Percentiles rank a stretch among this genome's conserved stretches.
Conservation (phyloP, 1,140 invertebrate species). For the Hestina assimilis region DNA sequence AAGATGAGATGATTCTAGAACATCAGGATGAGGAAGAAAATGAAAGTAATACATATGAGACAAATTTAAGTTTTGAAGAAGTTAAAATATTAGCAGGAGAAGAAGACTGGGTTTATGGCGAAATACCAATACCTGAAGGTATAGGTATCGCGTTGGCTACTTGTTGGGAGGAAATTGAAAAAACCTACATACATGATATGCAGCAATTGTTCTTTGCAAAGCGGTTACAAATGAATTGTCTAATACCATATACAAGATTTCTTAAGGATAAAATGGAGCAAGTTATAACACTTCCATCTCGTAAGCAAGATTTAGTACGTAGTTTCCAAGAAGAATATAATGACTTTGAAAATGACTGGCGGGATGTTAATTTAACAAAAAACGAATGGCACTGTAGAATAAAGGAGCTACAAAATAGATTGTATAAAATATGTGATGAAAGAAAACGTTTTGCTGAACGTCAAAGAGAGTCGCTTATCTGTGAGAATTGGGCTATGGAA, state of each 20-base stretch:
- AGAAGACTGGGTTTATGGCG: conserved; percentile 75
- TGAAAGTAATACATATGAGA: conserved; percentile 26
- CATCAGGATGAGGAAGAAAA: conserved; percentile 39
- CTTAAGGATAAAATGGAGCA: conserved; percentile 75
- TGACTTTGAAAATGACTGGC: conserved; percentile 77
- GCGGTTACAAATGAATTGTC: conserved; percentile 69
- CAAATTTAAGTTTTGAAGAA: conserved; percentile 38
- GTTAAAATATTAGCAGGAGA: conserved; percentile 72
- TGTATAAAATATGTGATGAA: conserved; percentile 77
- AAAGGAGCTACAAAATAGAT: conserved; percentile 55
- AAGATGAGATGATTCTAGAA: conserved; percentile 33
- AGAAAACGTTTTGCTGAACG: conserved; percentile 75
- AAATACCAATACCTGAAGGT: conserved; percentile 59
- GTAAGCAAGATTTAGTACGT: conserved; percentile 76
- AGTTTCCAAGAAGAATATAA: conserved; percentile 80
- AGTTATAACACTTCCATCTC: conserved; percentile 76
- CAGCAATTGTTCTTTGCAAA: conserved; percentile 78
- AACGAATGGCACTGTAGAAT: conserved; percentile 73
- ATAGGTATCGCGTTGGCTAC: conserved; percentile 68
- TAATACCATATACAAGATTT: conserved; percentile 77
- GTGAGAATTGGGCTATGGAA: conserved; percentile 75
- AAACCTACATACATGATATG: conserved; percentile 75
- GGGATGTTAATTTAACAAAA: conserved; percentile 70
- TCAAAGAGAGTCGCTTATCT: conserved; percentile 70
- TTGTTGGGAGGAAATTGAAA: conserved; percentile 79